Evolutionary conservation across 2,888 invertebrate species (phyloP).

Genomic region (Caenorhabditis becei): DNA sequence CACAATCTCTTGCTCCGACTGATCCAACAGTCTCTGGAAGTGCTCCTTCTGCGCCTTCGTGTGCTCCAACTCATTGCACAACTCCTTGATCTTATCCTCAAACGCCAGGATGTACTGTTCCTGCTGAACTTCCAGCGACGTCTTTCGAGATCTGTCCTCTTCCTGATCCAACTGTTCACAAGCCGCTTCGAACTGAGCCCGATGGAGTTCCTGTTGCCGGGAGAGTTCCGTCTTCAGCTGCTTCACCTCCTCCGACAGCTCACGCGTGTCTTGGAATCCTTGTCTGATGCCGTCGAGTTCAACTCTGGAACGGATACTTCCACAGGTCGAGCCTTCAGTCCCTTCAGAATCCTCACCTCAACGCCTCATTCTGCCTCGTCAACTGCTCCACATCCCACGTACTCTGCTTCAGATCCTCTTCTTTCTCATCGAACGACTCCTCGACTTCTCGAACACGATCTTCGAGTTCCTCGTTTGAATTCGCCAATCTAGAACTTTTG

Average conservation of each 20-base stretch:
- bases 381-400: slow-evolving; percentile 45
- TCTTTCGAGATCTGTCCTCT: slow-evolving; percentile 59
- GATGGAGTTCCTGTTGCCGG: slow-evolving; percentile 33
- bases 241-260: slow-evolving; percentile 44
- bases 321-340: background rate
- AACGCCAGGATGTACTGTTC: slow-evolving; percentile 67
- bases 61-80: slow-evolving; percentile 46
- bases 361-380: slow-evolving; percentile 44
- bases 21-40: background rate
- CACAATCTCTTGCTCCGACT: slow-evolving; percentile 38
- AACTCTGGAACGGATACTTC: slow-evolving; percentile 42
- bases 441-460: slow-evolving; percentile 38
- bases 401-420: slow-evolving; percentile 47
- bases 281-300: slow-evolving; percentile 38
- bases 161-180: slow-evolving; percentile 57
- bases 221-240: slow-evolving; percentile 31
- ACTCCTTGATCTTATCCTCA: slow-evolving; percentile 54
- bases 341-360: slow-evolving; percentile 36
- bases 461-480: slow-evolving; percentile 44
- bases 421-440: slow-evolving; percentile 32
- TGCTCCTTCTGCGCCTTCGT: slow-evolving; percentile 19
- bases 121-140: slow-evolving; percentile 64
- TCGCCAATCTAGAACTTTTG: slow-evolving; percentile 28
- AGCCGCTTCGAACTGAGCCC: slow-evolving; percentile 44
- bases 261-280: slow-evolving; percentile 41